These are phyloP conservation scores for Incurvaria masculella DNA, from an alignment of 2,888 invertebrate species.

Conservation along the genomic window DNA sequence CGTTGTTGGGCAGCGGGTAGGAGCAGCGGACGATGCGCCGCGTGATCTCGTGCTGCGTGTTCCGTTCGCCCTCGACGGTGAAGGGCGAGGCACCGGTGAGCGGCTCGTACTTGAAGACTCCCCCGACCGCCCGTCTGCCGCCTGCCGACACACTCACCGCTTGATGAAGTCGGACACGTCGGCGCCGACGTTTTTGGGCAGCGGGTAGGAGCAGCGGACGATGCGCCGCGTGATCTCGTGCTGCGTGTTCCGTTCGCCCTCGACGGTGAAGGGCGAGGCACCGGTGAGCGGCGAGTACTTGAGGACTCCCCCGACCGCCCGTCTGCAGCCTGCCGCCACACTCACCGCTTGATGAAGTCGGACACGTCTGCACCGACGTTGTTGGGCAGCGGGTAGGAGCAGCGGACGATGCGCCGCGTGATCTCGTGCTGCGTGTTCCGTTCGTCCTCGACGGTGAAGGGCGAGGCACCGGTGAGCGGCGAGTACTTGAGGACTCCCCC, in stretches of 20 bases:
- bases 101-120: conserved; percentile 93
- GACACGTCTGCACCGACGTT: conserved; percentile 70
- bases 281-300: no score
- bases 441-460: conserved; percentile 95
- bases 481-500: conserved; percentile 93
- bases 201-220: conserved; percentile 73
- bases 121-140: conserved; percentile 99
- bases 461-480: conserved; percentile 93
- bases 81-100: conserved; percentile 97
- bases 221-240: conserved; percentile 82
- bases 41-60: conserved; percentile 94
- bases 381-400: conserved; percentile 86
- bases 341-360: conserved; percentile 61
- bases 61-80: conserved; percentile 91
- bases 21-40: conserved; percentile 82
- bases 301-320: no score
- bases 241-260: no score
- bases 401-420: conserved; percentile 82
- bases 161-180: conserved; percentile 68
- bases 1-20: conserved; percentile 83
- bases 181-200: conserved; percentile 75
- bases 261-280: no score
- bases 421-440: conserved; percentile 94
- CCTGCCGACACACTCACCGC: conserved; percentile 61
- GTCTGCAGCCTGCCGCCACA: no score